Conservation (phyloP, 2,113 vertebrate genomes). For the Ictalurus furcatus region DNA sequence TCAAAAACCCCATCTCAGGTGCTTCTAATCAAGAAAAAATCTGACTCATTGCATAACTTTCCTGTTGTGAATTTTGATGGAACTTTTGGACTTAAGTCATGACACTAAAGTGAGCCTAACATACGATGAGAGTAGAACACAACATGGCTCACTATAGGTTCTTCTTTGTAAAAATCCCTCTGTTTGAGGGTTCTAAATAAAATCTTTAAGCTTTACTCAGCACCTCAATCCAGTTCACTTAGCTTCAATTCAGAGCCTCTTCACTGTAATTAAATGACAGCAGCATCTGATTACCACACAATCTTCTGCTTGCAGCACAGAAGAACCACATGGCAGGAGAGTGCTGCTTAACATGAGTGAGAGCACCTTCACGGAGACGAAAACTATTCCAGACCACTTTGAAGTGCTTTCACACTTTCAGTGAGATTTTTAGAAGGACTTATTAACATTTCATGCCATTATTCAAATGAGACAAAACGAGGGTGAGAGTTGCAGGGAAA, state of each 20-base stretch:
- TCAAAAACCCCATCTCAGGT: neutral
- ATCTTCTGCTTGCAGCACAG: neutral
- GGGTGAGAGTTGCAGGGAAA: neutral
- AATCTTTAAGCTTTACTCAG: neutral
- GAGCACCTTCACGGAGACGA: neutral
- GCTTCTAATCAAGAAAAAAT: neutral
- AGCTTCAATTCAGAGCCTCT: neutral
- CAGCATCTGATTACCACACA: neutral
- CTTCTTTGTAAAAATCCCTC: neutral
- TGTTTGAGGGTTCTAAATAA: neutral
- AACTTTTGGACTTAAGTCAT: neutral
- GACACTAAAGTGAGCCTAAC: neutral
- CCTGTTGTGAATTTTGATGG: too few relatives aligned
- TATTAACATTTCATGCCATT: neutral
- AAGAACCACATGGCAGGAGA: neutral
- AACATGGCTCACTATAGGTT: neutral
- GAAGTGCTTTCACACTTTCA: slow-evolving; percentile 16
- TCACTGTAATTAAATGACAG: neutral
- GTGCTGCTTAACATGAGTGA: neutral
- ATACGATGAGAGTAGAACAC: neutral
- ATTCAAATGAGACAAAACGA: neutral
- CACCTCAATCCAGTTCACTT: neutral
- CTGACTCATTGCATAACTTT: too few relatives aligned
- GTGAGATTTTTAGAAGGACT: neutral
- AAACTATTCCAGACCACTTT: slow-evolving; percentile 5